Evolutionary conservation across 2,113 vertebrate genomes (phyloP).

Genomic region (Nipponia nippon): DNA sequence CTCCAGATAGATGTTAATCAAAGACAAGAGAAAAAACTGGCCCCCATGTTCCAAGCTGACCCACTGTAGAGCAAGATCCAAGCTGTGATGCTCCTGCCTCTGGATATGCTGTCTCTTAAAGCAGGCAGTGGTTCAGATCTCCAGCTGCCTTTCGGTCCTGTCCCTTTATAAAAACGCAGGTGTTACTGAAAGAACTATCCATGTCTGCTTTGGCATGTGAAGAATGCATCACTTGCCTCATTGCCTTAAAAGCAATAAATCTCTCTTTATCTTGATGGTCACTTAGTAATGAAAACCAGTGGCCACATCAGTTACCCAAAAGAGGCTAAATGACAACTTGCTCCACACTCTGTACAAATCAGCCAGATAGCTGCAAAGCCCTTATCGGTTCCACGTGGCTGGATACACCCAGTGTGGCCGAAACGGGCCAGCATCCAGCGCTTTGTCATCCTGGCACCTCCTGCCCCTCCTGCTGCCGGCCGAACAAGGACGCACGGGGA

Average conservation of each 20-base stretch:
- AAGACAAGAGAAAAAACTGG: neutral
- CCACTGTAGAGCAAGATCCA: neutral
- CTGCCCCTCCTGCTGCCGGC: neutral
- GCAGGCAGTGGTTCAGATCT: neutral
- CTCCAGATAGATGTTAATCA: neutral
- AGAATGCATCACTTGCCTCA: neutral
- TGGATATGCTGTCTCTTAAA: neutral
- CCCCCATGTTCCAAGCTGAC: neutral
- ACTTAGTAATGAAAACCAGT: conserved; percentile 4
- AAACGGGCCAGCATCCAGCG: accelerated
- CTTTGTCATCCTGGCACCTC: neutral
- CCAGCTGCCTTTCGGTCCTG: neutral
- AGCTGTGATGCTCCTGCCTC: neutral
- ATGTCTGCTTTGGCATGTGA: neutral
- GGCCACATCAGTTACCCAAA: neutral
- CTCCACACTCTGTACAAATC: neutral
- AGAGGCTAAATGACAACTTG: neutral
- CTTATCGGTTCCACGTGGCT: accelerated
- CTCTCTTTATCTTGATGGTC: conserved; percentile 19
- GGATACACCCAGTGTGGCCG: neutral
- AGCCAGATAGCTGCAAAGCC: neutral
- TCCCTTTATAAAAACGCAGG: neutral
- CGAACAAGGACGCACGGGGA: neutral
- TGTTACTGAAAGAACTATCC: neutral
- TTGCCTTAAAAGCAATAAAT: neutral